A percentile compares a stretch with the other conserved stretches of the same genome.
phyloP scores from a whole-genome alignment of 2,113 vertebrate species.

The Trogon melanurus region DNA sequence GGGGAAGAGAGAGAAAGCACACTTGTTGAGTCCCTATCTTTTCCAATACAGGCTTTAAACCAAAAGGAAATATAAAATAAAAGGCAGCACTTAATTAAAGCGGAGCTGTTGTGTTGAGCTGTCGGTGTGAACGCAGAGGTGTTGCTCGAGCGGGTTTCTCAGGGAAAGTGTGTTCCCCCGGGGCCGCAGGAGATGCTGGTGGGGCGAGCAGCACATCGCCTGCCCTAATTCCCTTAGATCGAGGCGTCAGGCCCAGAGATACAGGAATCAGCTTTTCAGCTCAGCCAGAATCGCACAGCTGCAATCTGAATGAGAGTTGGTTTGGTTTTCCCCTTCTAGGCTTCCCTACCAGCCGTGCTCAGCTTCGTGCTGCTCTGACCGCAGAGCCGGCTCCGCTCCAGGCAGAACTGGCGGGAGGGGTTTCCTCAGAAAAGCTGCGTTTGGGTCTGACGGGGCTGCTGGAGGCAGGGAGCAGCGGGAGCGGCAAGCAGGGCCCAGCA shows the following conservation, averaged over 20 bases:
- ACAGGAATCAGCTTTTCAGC: rapidly evolving
- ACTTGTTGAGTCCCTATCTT: background rate
- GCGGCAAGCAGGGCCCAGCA: background rate
- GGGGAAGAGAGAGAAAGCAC: background rate
- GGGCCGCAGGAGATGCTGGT: background rate
- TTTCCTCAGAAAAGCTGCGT: background rate
- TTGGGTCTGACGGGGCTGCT: rapidly evolving
- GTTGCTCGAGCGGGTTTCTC: background rate
- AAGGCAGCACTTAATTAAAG: background rate
- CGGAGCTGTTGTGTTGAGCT: background rate
- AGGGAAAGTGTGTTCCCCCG: background rate
- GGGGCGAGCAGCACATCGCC: background rate
- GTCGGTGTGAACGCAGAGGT: background rate
- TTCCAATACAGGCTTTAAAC: background rate
- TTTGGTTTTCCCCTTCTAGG: no score
- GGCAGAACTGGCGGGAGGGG: background rate
- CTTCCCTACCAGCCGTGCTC: background rate
- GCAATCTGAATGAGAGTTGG: rapidly evolving
- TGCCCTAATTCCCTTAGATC: rapidly evolving
- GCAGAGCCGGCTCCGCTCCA: rapidly evolving
- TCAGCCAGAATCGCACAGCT: background rate
- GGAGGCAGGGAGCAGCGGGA: rapidly evolving
- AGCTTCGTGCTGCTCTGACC: rapidly evolving
- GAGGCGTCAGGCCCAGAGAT: rapidly evolving
- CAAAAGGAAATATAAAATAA: background rate